These are phyloP conservation scores for Drosophila subpulchrella DNA, from an alignment of 1,140 invertebrate genomes.

Conservation along the genomic window DNA sequence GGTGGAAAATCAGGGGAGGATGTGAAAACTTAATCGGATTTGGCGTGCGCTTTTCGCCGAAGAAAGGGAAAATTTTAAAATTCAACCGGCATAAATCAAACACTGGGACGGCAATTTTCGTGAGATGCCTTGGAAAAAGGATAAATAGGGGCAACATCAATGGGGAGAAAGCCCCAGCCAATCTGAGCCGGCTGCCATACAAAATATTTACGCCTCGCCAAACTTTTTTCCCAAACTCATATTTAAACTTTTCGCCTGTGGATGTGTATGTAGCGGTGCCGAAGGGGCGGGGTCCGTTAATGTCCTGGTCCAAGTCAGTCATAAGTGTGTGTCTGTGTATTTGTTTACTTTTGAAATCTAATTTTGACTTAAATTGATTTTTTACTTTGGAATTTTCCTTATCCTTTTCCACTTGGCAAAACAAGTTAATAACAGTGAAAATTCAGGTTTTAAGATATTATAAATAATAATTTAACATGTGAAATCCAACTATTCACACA, in stretches of 20 bases:
- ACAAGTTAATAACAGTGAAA: background rate
- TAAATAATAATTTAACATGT: too few relatives aligned
- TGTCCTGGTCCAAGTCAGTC: slow-evolving; percentile 18
- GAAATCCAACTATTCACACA: too few relatives aligned
- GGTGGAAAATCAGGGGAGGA: slow-evolving; percentile 2
- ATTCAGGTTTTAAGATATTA: background rate
- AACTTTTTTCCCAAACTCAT: slow-evolving; percentile 77
- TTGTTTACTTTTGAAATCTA: slow-evolving; percentile 79
- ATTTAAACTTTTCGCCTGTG: slow-evolving; percentile 72
- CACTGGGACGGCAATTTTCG: slow-evolving; percentile 70
- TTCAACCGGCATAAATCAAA: slow-evolving; percentile 82
- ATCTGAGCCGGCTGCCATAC: slow-evolving; percentile 57
- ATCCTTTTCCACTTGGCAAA: background rate
- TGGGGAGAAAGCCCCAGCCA: background rate
- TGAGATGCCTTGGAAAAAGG: slow-evolving; percentile 70
- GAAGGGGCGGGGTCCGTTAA: slow-evolving; percentile 23
- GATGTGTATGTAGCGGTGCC: background rate
- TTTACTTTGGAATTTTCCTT: slow-evolving; percentile 45
- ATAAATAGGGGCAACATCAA: slow-evolving; percentile 50
- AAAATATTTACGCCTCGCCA: slow-evolving; percentile 80
- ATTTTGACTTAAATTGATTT: slow-evolving; percentile 81
- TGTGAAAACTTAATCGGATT: slow-evolving; percentile 81
- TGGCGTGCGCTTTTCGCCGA: slow-evolving; percentile 58
- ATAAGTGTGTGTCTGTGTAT: slow-evolving; percentile 28
- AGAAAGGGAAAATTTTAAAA: slow-evolving; percentile 71